A percentile compares a stretch with the other conserved stretches of the same genome.
phyloP scores from a whole-genome alignment of 2,113 vertebrate genomes.

The Rousettus leschenaultii region DNA sequence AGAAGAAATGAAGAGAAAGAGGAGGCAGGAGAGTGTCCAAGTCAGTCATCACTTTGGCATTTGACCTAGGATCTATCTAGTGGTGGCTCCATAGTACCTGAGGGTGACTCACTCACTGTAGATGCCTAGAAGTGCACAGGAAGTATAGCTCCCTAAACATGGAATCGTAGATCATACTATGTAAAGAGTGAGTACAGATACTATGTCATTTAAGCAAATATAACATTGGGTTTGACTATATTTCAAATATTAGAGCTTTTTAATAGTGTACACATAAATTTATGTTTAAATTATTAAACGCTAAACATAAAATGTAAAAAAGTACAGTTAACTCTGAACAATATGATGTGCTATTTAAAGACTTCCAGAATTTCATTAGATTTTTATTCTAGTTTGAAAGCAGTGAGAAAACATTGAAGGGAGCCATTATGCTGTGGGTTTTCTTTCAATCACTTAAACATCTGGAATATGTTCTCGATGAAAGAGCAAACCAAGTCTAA shows the following conservation, averaged over 20 bases:
- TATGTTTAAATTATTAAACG: slow-evolving; percentile 29
- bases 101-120: neutral
- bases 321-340: neutral
- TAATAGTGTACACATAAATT: neutral
- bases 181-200: neutral
- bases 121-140: neutral
- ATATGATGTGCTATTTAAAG: slow-evolving; percentile 10
- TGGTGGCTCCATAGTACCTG: neutral
- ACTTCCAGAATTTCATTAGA: slow-evolving; percentile 15
- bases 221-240: neutral
- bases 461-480: slow-evolving; percentile 54
- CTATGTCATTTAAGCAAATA: neutral
- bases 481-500: slow-evolving; percentile 64
- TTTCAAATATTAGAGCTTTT: slow-evolving; percentile 21
- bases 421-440: slow-evolving; percentile 39
- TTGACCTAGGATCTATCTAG: neutral
- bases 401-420: slow-evolving; percentile 28
- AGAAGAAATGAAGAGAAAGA: neutral
- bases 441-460: slow-evolving; percentile 64
- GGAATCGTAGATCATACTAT: neutral
- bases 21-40: neutral
- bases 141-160: neutral
- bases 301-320: neutral
- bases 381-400: slow-evolving; percentile 46
- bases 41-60: neutral